phyloP scores from a whole-genome alignment of 2,888 invertebrate species.

The Monopis laevigella region DNA sequence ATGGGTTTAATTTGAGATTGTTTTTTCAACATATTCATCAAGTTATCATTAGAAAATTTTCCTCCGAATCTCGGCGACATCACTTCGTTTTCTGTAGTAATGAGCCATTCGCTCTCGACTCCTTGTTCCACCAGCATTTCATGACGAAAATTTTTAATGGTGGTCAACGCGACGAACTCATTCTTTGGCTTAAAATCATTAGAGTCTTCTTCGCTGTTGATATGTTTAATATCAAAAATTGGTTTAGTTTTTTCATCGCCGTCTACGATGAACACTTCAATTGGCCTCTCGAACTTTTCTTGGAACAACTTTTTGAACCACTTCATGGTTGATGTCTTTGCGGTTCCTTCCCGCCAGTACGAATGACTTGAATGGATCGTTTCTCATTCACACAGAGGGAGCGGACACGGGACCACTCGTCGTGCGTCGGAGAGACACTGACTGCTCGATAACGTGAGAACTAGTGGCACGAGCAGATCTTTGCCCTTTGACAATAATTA shows the following conservation, averaged over 20 bases:
- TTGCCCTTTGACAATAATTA: slow-evolving; percentile 51
- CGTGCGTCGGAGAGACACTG: slow-evolving; percentile 29
- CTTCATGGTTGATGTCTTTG: slow-evolving; percentile 66
- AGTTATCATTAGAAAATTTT: slow-evolving; percentile 31
- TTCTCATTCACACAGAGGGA: slow-evolving; percentile 63
- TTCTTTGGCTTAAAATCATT: slow-evolving; percentile 16
- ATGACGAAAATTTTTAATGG: slow-evolving; percentile 42
- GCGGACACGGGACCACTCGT: slow-evolving; percentile 23
- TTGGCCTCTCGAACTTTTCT: slow-evolving; percentile 60
- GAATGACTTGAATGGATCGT: slow-evolving; percentile 68
- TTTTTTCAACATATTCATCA: slow-evolving; percentile 37
- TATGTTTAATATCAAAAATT: neutral
- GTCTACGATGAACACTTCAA: slow-evolving; percentile 19
- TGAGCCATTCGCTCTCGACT: slow-evolving; percentile 50
- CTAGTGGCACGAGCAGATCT: slow-evolving; percentile 55
- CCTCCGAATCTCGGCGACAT: slow-evolving; percentile 43
- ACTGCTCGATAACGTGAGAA: slow-evolving; percentile 28
- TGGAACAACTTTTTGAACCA: slow-evolving; percentile 73
- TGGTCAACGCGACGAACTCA: slow-evolving; percentile 46
- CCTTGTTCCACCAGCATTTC: slow-evolving; percentile 42
- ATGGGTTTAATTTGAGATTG: slow-evolving; percentile 28
- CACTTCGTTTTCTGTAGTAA: slow-evolving; percentile 38
- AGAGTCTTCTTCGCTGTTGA: neutral
- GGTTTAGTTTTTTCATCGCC: slow-evolving; percentile 3
- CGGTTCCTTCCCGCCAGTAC: slow-evolving; percentile 71